Conservation (phyloP, 1,140 invertebrate species). For the Intoshia linei region DNA sequence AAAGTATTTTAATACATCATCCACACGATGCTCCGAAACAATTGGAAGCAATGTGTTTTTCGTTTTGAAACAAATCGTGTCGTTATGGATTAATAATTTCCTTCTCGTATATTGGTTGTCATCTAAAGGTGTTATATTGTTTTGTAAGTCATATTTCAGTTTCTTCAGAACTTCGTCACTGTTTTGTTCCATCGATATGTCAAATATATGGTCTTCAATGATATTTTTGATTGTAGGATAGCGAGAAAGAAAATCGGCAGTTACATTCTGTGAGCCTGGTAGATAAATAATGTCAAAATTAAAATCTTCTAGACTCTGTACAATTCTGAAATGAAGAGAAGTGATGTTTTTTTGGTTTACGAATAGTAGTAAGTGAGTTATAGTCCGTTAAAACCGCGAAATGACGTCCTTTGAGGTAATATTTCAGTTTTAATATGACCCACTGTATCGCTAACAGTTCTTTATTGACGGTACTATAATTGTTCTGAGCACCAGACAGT, state of each 20-base stretch:
- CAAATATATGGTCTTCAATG: constrained; percentile 10
- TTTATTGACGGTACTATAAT: constrained; percentile 24
- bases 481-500: constrained; percentile 14
- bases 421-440: constrained; percentile 17
- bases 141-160: neutral
- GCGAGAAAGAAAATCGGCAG: constrained; percentile 9
- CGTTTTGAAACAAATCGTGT: too few species aligned
- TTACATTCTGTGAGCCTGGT: constrained; percentile 8
- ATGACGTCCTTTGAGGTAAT: constrained; percentile 19
- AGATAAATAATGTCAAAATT: too few species aligned
- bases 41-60: too few species aligned
- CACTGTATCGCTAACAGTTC: constrained; percentile 24
- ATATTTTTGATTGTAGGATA: constrained; percentile 8
- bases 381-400: constrained; percentile 25
- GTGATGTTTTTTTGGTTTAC: too few species aligned
- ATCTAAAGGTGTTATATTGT: too few species aligned
- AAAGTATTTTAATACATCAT: too few species aligned
- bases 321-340: too few species aligned
- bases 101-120: too few species aligned
- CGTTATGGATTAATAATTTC: too few species aligned
- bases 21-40: too few species aligned
- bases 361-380: constrained; percentile 15
- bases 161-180: too few species aligned
- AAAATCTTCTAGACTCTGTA: constrained; percentile 7
- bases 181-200: neutral